Base-by-base conservation (phyloP, 2,888 invertebrate genomes). In the Eugnorisma glareosa region DNA sequence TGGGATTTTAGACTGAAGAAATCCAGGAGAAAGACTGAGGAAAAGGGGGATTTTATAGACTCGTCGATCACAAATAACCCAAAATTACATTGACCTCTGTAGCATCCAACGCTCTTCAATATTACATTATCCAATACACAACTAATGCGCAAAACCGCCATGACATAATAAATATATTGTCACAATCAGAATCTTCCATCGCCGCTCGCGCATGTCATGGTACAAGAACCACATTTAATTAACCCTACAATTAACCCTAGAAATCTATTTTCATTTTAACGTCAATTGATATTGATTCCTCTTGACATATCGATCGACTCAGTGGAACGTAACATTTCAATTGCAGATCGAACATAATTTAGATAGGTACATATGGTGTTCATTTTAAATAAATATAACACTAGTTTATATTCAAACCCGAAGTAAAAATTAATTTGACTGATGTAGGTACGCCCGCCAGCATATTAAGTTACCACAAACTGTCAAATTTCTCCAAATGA, bases 221-320 rank as follows among this genome's bases (percentile, higher is more conserved):
- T n/a, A 37, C 70, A 75, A 82, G 59, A 75, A 59, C 70, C 73
- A 71, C 85, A 85, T 82, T 75, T 79, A 82, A 85, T 84, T 84
- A 85, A 84, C 84, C 84, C 67, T 31, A 48, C 64, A 84, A 75
- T 84, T 84, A 84, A 84, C 83, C 82, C 75, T 40, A 73, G 59
- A 70, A 85, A 85, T 84, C 74, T 85, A 84, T 84, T 84, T 84
- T 73, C 37, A 85, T 67, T 78, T 75, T 73, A 84, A 75, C 78
- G 40, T 78, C 85, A 85, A 84, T 82, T 84, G 83, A 84, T 75
- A 84, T 78, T 73, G 82, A 84, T 82, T 78, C 67, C 71, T 75
- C 67, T 70, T 85, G 85, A 84, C 85, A 84, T 83, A 72, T 82
- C 54, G 82, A 63, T 74, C 51, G 69, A 63, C n/a, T 63, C 63